Base-by-base conservation (phyloP, 2,888 invertebrate genomes). In the Congeria kusceri region DNA sequence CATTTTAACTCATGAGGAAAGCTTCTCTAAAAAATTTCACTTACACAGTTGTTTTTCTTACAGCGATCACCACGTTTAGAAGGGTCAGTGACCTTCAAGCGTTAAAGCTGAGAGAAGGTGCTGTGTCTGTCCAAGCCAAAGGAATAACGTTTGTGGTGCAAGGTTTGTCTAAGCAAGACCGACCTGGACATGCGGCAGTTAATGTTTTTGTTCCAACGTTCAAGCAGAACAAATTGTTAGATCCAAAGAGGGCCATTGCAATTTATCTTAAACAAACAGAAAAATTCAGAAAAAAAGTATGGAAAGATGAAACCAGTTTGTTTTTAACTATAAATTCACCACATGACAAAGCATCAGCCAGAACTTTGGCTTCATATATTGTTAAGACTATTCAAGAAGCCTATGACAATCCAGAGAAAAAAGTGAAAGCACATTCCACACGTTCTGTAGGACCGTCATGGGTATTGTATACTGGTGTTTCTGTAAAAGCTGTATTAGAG, bases 201-300 rank as follows among this genome's bases (percentile, higher is more conserved):
- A 64, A 65, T 11, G 70, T 65, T 58, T 58, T 70, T 56, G 59
- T 76, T 5, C 76, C 76, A 23, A 9, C 47, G 44, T 71, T 63
- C 9, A 13, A n/a, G 20, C 32, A 71, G n/a, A 58, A 70, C 28
- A 76, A 56, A 23, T 25, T 49, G 4, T 32, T 76, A 15, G 77
- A 77, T 66, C 77, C 77, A 18, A 73, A 73, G n/a, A 46, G 29
- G 46, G n/a, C n/a, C 56, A n/a, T n/a, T n/a, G n/a, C n/a, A n/a
- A n/a, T 46, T 46, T 46, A 46, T 46, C 47, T 46, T 15, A 46
- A 46, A 13, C 15, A 46, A 46, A 46, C 47, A 46, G 47, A 46
- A 46, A n/a, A n/a, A n/a, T n/a, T n/a, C n/a, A n/a, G n/a, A n/a
- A n/a, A n/a, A n/a, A n/a, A n/a, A n/a, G n/a, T n/a, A n/a, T n/a